Evolutionary conservation across 2,797 vertebrate species (phyloP).

Genomic region (Sparidentex hasta): DNA sequence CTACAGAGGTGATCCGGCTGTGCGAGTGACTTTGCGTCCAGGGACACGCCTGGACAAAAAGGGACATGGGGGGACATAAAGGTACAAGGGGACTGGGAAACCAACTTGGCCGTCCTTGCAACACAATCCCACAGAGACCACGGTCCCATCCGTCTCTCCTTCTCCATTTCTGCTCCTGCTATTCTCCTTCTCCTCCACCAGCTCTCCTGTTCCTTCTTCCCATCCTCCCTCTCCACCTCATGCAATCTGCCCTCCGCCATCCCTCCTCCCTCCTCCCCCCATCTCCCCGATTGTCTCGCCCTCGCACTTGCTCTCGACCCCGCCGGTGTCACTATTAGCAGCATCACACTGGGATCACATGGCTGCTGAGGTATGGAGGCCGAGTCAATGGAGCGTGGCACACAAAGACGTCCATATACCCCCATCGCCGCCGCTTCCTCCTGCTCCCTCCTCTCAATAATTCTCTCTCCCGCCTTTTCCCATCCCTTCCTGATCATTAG

Average conservation of each 20-base stretch:
- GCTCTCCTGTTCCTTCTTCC: slow-evolving; percentile 20
- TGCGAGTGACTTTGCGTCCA: slow-evolving; percentile 69
- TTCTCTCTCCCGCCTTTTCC: slow-evolving; percentile 49
- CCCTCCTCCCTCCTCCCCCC: background rate
- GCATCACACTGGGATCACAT: slow-evolving; percentile 84
- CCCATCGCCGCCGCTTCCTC: slow-evolving; percentile 87
- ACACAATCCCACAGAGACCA: slow-evolving; percentile 83
- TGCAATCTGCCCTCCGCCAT: slow-evolving; percentile 49
- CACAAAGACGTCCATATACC: slow-evolving; percentile 82
- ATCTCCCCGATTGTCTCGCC: slow-evolving; percentile 44
- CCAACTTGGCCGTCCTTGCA: slow-evolving; percentile 92
- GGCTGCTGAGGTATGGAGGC: slow-evolving; percentile 87
- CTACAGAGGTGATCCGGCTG: slow-evolving; percentile 71
- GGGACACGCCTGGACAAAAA: slow-evolving; percentile 66
- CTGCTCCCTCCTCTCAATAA: slow-evolving; percentile 57
- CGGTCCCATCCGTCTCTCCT: slow-evolving; percentile 88
- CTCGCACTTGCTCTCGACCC: slow-evolving; percentile 81
- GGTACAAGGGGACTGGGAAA: slow-evolving; percentile 63
- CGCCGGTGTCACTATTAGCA: slow-evolving; percentile 80
- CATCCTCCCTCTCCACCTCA: slow-evolving; percentile 66
- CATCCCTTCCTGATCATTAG: slow-evolving; percentile 68
- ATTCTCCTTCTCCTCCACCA: slow-evolving; percentile 35
- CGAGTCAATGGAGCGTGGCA: slow-evolving; percentile 90
- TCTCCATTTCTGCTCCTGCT: slow-evolving; percentile 50
- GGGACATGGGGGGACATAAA: slow-evolving; percentile 60